Conservation (phyloP, 2,113 vertebrate genomes). For the Carassius gibelio region DNA sequence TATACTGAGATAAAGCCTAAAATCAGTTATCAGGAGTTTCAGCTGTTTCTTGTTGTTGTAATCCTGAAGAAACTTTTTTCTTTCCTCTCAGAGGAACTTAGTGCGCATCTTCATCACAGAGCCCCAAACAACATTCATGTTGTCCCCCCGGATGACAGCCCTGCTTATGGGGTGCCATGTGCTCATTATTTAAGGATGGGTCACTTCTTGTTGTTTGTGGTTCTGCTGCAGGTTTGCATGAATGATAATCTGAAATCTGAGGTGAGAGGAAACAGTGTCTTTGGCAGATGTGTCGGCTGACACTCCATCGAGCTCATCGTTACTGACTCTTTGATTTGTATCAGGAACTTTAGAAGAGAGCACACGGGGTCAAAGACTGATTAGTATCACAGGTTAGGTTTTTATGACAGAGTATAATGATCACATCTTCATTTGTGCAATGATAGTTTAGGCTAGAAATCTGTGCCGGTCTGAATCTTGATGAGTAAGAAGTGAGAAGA, state of each 20-base stretch:
- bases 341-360: not conserved
- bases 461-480: not conserved
- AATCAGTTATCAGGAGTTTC: too few relatives aligned
- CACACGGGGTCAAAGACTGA: not conserved
- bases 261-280: conserved; percentile 1
- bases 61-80: too few relatives aligned
- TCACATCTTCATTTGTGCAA: not conserved
- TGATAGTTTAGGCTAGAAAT: not conserved
- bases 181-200: too few relatives aligned
- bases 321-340: not conserved
- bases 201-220: too few relatives aligned
- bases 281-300: conserved; percentile 1
- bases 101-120: too few relatives aligned
- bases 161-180: too few relatives aligned
- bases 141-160: too few relatives aligned
- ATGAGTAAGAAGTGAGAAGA: not conserved
- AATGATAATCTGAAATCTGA: not conserved
- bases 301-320: conserved; percentile 3
- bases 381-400: not conserved
- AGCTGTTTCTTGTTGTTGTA: too few relatives aligned
- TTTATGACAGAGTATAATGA: not conserved
- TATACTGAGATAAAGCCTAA: too few relatives aligned
- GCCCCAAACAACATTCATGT: too few relatives aligned
- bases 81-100: too few relatives aligned
- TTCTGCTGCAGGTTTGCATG: not conserved